Percentiles rank a stretch among this genome's conserved stretches.
Evolutionary conservation across 2,113 vertebrate species (phyloP).

Genomic region (western clawed frog (Xenopus tropicalis)): DNA sequence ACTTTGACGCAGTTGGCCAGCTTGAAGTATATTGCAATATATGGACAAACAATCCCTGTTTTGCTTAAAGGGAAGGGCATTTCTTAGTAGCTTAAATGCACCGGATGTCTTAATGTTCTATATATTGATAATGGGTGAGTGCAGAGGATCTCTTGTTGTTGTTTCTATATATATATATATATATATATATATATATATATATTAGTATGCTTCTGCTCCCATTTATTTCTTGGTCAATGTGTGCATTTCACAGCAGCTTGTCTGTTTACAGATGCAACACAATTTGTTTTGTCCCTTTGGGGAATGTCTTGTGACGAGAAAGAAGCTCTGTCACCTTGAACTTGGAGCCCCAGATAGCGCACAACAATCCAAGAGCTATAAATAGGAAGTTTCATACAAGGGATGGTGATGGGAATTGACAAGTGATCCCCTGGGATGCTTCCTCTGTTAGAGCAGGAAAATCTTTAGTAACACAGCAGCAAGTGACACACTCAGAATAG

Average conservation of each 20-base stretch:
- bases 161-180: no score
- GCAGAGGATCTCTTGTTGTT: no score
- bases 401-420: constrained; percentile 13
- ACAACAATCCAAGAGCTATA: constrained; percentile 6
- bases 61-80: no score
- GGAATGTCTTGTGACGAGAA: background rate
- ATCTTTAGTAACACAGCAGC: background rate
- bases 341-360: constrained; percentile 6
- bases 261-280: constrained; percentile 4
- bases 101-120: no score
- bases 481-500: background rate
- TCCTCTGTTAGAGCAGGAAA: background rate
- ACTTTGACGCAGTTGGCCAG: no score
- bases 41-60: no score
- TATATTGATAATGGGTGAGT: no score
- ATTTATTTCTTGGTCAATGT: background rate
- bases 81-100: no score
- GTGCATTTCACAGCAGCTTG: background rate
- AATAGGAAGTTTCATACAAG: background rate
- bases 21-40: no score
- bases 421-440: background rate
- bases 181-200: no score
- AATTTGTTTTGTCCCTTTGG: constrained; percentile 1
- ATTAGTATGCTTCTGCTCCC: background rate
- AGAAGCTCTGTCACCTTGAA: constrained; percentile 9